phyloP scores from a whole-genome alignment of 2,113 vertebrate genomes.

The Phaetusa simplex region DNA sequence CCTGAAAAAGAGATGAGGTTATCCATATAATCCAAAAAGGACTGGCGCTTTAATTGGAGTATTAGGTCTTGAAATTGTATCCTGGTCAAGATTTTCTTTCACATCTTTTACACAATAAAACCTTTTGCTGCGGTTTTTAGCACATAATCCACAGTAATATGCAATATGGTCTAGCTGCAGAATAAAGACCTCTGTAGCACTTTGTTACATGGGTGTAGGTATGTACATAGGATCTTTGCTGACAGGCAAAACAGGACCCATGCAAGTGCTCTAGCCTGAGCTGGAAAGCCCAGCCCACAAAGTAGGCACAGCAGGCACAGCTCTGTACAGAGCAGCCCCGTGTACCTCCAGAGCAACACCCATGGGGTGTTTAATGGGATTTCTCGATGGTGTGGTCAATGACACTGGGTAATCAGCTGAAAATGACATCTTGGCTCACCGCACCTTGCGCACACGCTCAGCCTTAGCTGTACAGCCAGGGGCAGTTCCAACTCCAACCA shows the following conservation, averaged over 20 bases:
- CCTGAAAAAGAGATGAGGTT: neutral
- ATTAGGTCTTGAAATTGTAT: neutral
- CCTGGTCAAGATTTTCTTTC: neutral
- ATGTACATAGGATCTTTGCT: neutral
- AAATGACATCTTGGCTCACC: neutral
- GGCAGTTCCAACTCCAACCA: neutral
- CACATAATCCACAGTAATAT: neutral
- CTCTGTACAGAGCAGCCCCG: neutral
- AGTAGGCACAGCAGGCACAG: neutral
- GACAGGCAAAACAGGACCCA: neutral
- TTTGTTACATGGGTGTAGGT: neutral
- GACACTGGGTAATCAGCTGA: neutral
- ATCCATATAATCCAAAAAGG: neutral
- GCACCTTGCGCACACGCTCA: accelerated
- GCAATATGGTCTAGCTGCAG: neutral
- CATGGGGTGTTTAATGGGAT: neutral
- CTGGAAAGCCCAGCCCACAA: neutral
- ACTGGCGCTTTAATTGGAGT: neutral
- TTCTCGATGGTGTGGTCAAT: neutral
- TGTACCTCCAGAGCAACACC: neutral
- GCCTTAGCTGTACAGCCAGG: neutral
- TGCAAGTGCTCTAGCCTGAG: neutral
- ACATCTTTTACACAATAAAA: neutral
- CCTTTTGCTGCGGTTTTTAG: neutral
- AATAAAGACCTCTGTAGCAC: neutral